Conservation (phyloP, 2,888 invertebrate genomes). For the Hypselothyrea guttata region DNA sequence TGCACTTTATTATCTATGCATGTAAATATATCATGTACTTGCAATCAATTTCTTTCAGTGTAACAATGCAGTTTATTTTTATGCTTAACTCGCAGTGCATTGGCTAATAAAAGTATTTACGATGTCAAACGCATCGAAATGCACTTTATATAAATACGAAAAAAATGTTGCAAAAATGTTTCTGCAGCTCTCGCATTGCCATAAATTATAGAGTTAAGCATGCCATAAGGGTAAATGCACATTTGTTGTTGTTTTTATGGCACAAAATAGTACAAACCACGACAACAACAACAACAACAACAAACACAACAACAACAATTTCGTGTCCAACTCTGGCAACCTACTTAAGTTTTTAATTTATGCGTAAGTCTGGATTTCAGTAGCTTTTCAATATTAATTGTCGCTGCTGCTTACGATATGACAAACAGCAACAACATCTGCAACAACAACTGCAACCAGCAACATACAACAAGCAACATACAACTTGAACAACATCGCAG, state of each 20-base stretch:
- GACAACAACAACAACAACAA: slow-evolving; percentile 12
- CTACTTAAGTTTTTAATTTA: slow-evolving; percentile 73
- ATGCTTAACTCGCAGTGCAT: slow-evolving; percentile 45
- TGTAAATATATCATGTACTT: slow-evolving; percentile 11
- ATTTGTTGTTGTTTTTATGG: slow-evolving; percentile 20
- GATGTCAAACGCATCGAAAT: slow-evolving; percentile 72
- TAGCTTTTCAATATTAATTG: slow-evolving; percentile 76
- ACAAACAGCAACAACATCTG: slow-evolving; percentile 26
- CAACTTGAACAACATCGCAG: slow-evolving; percentile 23
- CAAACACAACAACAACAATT: slow-evolving; percentile 14
- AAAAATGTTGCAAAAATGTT: slow-evolving; percentile 54
- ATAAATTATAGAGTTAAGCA: slow-evolving; percentile 63
- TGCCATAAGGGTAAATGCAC: slow-evolving; percentile 44
- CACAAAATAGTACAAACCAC: slow-evolving; percentile 48
- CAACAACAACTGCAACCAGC: slow-evolving; percentile 24
- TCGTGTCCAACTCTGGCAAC: slow-evolving; percentile 41
- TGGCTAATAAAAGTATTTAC: slow-evolving; percentile 69
- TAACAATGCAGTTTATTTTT: slow-evolving; percentile 25
- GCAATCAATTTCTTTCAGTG: slow-evolving; percentile 13
- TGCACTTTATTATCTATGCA: too few relatives aligned
- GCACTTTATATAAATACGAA: slow-evolving; percentile 36
- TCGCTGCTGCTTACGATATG: slow-evolving; percentile 47
- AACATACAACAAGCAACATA: too few relatives aligned
- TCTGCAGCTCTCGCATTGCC: slow-evolving; percentile 42
- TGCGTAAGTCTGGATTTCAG: slow-evolving; percentile 72